Evolutionary conservation across 2,113 vertebrate species (phyloP).

Genomic region (Hypanus sabinus): DNA sequence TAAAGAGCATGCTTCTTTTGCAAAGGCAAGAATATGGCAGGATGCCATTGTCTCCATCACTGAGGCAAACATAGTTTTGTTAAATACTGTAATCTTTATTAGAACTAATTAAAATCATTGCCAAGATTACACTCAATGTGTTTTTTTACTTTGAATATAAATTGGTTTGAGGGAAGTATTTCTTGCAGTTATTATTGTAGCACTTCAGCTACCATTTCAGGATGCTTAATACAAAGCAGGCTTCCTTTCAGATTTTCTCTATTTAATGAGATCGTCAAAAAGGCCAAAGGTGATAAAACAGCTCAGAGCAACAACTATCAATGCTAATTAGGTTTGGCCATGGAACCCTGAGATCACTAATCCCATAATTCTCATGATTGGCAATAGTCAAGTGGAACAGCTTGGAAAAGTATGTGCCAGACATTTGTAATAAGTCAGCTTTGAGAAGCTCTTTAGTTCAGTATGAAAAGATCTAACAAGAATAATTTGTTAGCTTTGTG

Average conservation of each 20-base stretch:
- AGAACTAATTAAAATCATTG: constrained; percentile 21
- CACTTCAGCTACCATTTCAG: not conserved
- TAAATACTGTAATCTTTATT: constrained; percentile 31
- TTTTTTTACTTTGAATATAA: constrained; percentile 26
- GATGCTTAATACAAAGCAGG: not conserved
- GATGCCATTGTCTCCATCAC: not conserved
- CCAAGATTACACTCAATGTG: constrained; percentile 5
- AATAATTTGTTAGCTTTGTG: not conserved
- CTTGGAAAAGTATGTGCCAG: not conserved
- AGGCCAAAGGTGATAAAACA: not conserved
- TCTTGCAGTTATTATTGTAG: constrained; percentile 25
- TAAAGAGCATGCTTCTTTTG: not conserved
- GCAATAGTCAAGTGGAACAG: not conserved
- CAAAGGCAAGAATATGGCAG: constrained; percentile 14
- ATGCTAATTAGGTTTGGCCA: not conserved
- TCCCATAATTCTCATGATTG: not conserved
- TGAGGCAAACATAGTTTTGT: not conserved
- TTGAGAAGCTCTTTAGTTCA: not conserved
- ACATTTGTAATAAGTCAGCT: not conserved
- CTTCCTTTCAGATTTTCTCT: not conserved
- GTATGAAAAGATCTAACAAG: not conserved
- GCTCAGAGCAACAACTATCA: not conserved
- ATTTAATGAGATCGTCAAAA: not conserved
- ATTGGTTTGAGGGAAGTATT: constrained; percentile 15
- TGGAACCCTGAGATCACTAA: not conserved